Base-by-base conservation (phyloP, 2,113 vertebrate genomes). In the Mesembrinibis cayennensis region DNA sequence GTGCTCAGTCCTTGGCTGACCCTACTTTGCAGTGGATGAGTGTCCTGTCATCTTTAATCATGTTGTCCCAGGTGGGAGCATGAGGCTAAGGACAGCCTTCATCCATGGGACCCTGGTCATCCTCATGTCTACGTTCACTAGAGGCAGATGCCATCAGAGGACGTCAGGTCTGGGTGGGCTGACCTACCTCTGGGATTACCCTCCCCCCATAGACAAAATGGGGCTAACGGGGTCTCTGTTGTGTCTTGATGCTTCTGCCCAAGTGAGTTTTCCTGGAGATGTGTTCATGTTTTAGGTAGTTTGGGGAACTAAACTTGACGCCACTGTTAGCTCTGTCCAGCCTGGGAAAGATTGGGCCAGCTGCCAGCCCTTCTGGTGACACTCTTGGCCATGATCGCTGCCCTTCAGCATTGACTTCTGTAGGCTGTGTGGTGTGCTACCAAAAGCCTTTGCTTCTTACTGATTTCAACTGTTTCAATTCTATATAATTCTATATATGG, bases 1-100 rank as follows among this genome's bases (percentile, higher is more conserved):
- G 34, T 49, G 49, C 70, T 79, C 74, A 53, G 78, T 91, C 93
- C 93, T 91, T 52, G 62, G 26, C 62, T 93, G 92, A 95, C 84
- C 77, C n/a, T 27, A 12, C 30, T 71, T 70, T 71, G 87, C 72
- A 61, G 65, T 44, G 19, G 38, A 30, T 61, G 66, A 91, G 36
- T 11, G 4, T 44, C 83, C 72, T 4, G 0, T 53, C 77, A 40
- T 56, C 52, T 85, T 61, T 65, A 58, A 36, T 27, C 69, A 5
- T 40, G 3, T 44, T 82, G 49, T 72, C 52, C n/a, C 29, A 62
- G 55, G 67, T 32, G 25, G 44, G 66, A 87, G 20, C 17, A 32
- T 13, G 49, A 69, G 34, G 66, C 71, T 58, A 59, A 65, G 61
- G n/a, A 7, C 59, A 56, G 69, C 61, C 66, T 72, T 91, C 62